A percentile compares a stretch with the other conserved stretches of the same genome.
These are phyloP conservation scores for Hephaestus fuliginosus DNA, from an alignment of 2,797 vertebrate species.

Conservation along the genomic window DNA sequence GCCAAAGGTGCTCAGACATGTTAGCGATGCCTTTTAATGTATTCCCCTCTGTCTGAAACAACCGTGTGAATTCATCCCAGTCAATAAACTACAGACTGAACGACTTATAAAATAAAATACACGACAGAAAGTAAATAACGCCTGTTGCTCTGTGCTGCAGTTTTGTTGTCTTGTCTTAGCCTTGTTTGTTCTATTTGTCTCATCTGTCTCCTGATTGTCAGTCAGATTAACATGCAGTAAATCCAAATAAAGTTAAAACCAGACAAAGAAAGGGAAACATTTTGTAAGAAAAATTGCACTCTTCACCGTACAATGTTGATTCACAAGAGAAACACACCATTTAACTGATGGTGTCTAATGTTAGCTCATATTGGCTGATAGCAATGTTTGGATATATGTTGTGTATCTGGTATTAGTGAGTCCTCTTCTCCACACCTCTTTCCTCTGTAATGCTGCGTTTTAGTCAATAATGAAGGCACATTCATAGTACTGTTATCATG, in stretches of 20 bases:
- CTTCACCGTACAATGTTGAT: too few relatives aligned
- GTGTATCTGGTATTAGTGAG: background rate
- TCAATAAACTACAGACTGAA: background rate
- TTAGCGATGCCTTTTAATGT: background rate
- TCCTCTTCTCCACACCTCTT: background rate
- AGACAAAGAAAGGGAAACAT: too few relatives aligned
- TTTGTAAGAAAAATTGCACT: too few relatives aligned
- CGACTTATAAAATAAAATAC: background rate
- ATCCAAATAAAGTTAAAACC: background rate
- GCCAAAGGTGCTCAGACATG: slow-evolving; percentile 1
- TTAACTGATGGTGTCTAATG: background rate
- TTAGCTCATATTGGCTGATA: background rate
- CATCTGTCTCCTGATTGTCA: background rate
- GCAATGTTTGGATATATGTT: background rate
- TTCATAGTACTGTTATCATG: slow-evolving; percentile 10
- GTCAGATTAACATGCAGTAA: background rate
- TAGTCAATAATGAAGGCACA: background rate
- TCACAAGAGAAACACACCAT: too few relatives aligned
- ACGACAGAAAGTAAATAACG: background rate
- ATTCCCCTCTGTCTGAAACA: background rate
- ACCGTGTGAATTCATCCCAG: background rate
- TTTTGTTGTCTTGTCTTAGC: background rate
- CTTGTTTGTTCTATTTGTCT: background rate
- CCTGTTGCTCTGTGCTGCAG: background rate
- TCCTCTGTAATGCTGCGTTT: background rate